Evolutionary conservation across 2,888 invertebrate species (phyloP), one percentile per base, ranked within the genome.

Genomic region (Ennomos fuscantarius): DNA sequence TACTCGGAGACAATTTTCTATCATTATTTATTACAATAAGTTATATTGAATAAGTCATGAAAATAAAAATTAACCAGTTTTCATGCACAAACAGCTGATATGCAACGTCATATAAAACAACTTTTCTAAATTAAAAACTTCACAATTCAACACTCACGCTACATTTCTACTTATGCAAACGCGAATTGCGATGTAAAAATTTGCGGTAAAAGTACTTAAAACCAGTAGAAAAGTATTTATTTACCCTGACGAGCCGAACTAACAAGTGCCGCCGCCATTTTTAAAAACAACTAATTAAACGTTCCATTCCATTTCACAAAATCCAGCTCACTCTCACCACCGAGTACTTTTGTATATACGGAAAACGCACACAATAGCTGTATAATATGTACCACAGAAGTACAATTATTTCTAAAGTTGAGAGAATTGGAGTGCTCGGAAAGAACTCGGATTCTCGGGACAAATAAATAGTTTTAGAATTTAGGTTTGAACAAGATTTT

Each of bases 221-320:
- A 66, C 48, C 24, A 64, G 61, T 64, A 65, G 72, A 79, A 84
- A 76, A 78, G 65, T 73, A 77, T 76, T 81, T 84, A 85, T 83
- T 91, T 91, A 92, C 92, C 91, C 89, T 89, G 84, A 85, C 89
- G 92, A 90, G 92, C 82, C 92, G 92, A 91, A 89, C 89, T 90
- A 89, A 91, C 92, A 87, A 92, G 80, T 72, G 84, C 87, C 79
- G 74, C 84, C 83, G 91, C 91, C 92, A 91, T 92, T 72, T 84
- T 82, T 84, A 72, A 75, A 72, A 79, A 79, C 79, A 78, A 52
- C 60, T 47, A 72, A 70, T 6, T 24, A 6, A 24, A 24, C 76
- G 75, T 77, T 82, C 66, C 78, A 56, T 33, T 43, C 8, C 43
- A 12, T 11, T 41, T 40, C 24, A 11, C 37, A 13, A 24, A 24